Evolutionary conservation across 2,113 vertebrate species (phyloP), one percentile per base, ranked within the genome.

Genomic region (Acinonyx jubatus): DNA sequence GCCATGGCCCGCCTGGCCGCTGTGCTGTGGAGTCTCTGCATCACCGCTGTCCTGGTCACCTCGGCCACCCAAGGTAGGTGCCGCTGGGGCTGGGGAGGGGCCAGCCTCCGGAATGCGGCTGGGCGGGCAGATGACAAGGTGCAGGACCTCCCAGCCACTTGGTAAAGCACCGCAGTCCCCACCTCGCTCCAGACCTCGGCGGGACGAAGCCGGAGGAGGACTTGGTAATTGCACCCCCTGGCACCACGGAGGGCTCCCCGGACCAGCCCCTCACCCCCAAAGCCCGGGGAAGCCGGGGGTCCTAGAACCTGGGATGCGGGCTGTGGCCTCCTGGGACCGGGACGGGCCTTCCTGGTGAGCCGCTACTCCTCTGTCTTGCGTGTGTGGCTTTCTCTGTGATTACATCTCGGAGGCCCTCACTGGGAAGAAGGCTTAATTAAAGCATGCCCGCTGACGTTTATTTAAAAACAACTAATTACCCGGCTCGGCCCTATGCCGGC

Each of bases 51-150:
- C 79, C 97, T 98, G 63, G 98, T 98, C 94, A 98, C 98, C 48
- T 98, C 98, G 0, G 98, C 98, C 94, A 98, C 98, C 36, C 98
- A 98, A 98, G 98, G 98, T 98, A 98, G 96, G 98, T 88, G 61
- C 41, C 33, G 3, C 50, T 1, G 21, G 66, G 76, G 61, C 38
- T 0, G 7, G 57, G 23, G 63, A 9, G 27, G 36, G 23, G 45
- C 19, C 0, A 0, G 41, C 10, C 4, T 79, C 23, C n/a, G 13
- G 52, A 52, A 10, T 2, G 29, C 27, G 4, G 18, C n/a, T 0
- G 10, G 81, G 71, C 18, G 61, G 76, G 50, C 1, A 1, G 38
- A 14, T 3, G 25, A 13, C 7, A 9, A 4, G 5, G 0, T 21
- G 19, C 55, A 16, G 33, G 12, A 0, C 36, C 74, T 76, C 15